These are phyloP conservation scores for Xestobium rufovillosum DNA, from an alignment of 2,888 invertebrate species.

Conservation along the genomic window DNA sequence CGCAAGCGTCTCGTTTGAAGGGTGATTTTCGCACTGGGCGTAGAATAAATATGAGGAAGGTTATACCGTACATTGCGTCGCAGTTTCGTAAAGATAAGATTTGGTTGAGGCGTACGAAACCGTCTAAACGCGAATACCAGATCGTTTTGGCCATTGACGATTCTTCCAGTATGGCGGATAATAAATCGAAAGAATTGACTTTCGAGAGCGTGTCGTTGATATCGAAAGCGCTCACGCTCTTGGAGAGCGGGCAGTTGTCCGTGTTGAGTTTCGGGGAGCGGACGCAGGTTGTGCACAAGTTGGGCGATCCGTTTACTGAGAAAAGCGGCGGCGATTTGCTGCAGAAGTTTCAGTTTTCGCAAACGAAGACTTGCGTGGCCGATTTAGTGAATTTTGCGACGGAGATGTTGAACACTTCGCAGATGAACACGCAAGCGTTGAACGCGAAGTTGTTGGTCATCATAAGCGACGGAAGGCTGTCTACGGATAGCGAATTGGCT, in stretches of 20 bases:
- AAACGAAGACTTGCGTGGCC: slow-evolving; percentile 81
- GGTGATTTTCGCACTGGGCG: slow-evolving; percentile 97
- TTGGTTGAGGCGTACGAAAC: slow-evolving; percentile 93
- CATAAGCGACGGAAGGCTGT: slow-evolving; percentile 91
- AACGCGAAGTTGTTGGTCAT: slow-evolving; percentile 83
- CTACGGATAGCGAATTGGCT: slow-evolving; percentile 73
- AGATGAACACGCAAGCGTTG: slow-evolving; percentile 44
- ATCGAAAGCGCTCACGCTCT: slow-evolving; percentile 76
- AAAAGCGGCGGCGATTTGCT: slow-evolving; percentile 76
- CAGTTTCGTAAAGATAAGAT: slow-evolving; percentile 99
- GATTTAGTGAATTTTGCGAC: slow-evolving; percentile 74
- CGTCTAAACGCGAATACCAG: slow-evolving; percentile 92
- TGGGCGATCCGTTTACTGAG: slow-evolving; percentile 80
- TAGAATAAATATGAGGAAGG: slow-evolving; percentile 95
- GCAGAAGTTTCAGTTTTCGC: slow-evolving; percentile 77
- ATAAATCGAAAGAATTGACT: slow-evolving; percentile 82
- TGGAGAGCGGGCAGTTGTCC: slow-evolving; percentile 90
- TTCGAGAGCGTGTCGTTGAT: slow-evolving; percentile 93
- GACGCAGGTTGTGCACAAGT: slow-evolving; percentile 77
- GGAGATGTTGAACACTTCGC: slow-evolving; percentile 53
- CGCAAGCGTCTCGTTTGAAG: slow-evolving; percentile 80
- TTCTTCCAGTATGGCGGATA: slow-evolving; percentile 86
- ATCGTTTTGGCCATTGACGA: slow-evolving; percentile 95
- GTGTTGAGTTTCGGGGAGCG: slow-evolving; percentile 87
- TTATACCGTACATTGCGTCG: slow-evolving; percentile 98